Percentiles rank a stretch among this genome's conserved stretches.
phyloP scores from a whole-genome alignment of 1,140 invertebrate genomes.

The Bathynomus jamesi region DNA sequence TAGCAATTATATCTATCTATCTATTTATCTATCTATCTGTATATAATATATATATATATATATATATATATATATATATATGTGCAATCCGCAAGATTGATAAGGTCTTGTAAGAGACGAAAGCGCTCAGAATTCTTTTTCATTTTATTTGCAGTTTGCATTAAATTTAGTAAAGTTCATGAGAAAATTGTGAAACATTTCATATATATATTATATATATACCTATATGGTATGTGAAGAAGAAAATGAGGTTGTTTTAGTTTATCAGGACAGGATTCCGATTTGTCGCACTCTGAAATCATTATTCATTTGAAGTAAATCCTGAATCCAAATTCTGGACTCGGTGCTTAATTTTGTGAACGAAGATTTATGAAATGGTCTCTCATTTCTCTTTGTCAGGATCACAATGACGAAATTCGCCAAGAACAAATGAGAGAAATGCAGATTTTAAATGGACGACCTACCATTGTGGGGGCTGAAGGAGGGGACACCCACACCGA shows the following conservation, averaged over 20 bases:
- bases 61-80: constrained; percentile 9
- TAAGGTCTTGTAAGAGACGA: too few relatives aligned
- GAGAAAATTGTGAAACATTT: too few relatives aligned
- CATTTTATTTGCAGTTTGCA: too few relatives aligned
- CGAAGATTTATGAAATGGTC: not conserved
- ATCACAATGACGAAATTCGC: constrained; percentile 47
- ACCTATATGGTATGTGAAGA: too few relatives aligned
- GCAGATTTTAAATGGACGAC: constrained; percentile 40
- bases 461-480: constrained; percentile 7
- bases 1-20: constrained; percentile 13
- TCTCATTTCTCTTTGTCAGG: constrained; percentile 35
- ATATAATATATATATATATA: constrained; percentile 7
- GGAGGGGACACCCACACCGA: constrained; percentile 29
- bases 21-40: constrained; percentile 6
- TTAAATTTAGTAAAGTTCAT: too few relatives aligned
- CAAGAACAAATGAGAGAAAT: constrained; percentile 46
- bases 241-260: too few relatives aligned
- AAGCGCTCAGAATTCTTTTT: too few relatives aligned
- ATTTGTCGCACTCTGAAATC: too few relatives aligned
- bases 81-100: not conserved
- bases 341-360: not conserved
- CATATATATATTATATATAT: too few relatives aligned
- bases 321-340: too few relatives aligned
- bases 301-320: too few relatives aligned
- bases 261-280: too few relatives aligned